Evolutionary conservation across 2,797 vertebrate species (phyloP), one percentile per base, ranked within the genome.

Genomic region (Neosilurus hyrtlii): DNA sequence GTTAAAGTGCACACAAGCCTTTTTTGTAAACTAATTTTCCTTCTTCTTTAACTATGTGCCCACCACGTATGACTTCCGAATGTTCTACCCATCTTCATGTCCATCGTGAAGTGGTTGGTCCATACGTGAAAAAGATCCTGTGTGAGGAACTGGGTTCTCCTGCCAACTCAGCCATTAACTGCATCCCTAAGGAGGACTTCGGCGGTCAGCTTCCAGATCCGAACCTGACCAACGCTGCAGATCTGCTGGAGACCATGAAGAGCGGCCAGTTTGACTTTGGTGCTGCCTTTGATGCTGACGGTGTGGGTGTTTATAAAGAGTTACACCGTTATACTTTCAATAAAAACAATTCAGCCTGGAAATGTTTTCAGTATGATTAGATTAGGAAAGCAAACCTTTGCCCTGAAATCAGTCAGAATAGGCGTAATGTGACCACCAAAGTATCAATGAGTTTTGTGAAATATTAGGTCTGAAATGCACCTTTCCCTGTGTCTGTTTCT

Each of bases 101-200:
- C 61, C 65, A 26, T 85, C 88, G 61, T 79, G 0, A 88, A 99
- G 98, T 95, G 56, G 92, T 96, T 84, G 98, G 98, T 0, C 97
- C 96, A 0, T 99, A 98, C 0, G 95, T 99, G 75, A 98, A 94
- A 92, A 96, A 94, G 90, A 99, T 99, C 88, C 89, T 99, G 80
- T 99, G 98, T 51, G 97, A 99, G 90, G 97, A 99, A 86, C 94
- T 99, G 0, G 97, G 97, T 2, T 96, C 96, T 68, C 96, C 98
- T 0, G 96, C 95, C 76, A 96, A 96, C 84, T 98, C 97, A 2
- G 97, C 97, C 14, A 93, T 99, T 81, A 98, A 98, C 91, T 98
- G 97, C 56, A 89, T 94, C 63, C 97, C 97, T 0, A 88, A 96
- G 90, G 97, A 99, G 85, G 96, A 99, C 88, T 99, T 99, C 1